phyloP scores from a whole-genome alignment of 2,797 vertebrate species.

The Parambassis ranga region DNA sequence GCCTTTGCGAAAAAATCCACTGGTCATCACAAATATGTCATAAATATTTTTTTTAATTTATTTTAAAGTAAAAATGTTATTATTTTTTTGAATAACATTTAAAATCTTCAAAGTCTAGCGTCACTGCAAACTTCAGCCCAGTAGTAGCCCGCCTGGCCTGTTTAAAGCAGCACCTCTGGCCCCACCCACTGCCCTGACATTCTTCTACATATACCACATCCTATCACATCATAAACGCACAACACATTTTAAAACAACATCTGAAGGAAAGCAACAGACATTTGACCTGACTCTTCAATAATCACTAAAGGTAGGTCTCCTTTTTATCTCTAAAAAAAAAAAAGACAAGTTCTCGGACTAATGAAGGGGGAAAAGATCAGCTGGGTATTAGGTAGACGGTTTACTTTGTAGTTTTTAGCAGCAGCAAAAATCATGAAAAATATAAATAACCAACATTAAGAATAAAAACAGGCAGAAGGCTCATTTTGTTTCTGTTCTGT shows the following conservation, averaged over 20 bases:
- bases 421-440: neutral
- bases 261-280: constrained; percentile 1
- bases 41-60: no score
- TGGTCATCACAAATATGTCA: no score
- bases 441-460: neutral
- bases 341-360: constrained; percentile 3
- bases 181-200: constrained; percentile 57
- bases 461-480: neutral
- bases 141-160: no score
- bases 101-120: no score
- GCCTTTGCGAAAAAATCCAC: no score
- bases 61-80: no score
- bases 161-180: neutral
- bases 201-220: constrained; percentile 65
- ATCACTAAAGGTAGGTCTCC: constrained; percentile 55
- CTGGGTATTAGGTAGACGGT: neutral
- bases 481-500: neutral
- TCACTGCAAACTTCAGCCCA: no score
- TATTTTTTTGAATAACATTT: no score
- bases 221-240: neutral
- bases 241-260: constrained; percentile 16
- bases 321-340: neutral
- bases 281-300: neutral
- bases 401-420: neutral
- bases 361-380: constrained; percentile 14